phyloP scores from a whole-genome alignment of 2,888 invertebrate genomes.

The Platynereis dumerilii region DNA sequence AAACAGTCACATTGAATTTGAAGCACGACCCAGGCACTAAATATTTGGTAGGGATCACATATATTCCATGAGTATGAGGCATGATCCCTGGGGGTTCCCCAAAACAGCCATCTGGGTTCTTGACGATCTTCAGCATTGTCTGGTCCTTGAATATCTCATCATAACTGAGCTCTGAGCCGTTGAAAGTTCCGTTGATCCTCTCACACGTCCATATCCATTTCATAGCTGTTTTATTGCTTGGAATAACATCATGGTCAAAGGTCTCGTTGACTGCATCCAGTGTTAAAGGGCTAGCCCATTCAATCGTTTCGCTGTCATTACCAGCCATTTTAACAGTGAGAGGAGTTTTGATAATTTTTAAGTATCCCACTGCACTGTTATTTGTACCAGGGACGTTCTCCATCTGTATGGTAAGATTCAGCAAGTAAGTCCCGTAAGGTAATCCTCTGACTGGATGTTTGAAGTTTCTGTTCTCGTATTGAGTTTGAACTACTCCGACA shows the following conservation, averaged over 20 bases:
- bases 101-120: background rate
- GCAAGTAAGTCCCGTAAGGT: background rate
- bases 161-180: background rate
- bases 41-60: background rate
- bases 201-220: background rate
- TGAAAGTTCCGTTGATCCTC: background rate
- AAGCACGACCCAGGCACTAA: background rate
- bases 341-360: slow-evolving; percentile 3
- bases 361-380: background rate
- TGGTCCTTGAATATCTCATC: background rate
- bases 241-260: background rate
- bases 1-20: background rate
- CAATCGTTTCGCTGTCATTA: background rate
- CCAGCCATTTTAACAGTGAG: background rate
- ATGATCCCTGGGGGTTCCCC: background rate
- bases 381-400: background rate
- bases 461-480: background rate
- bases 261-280: background rate
- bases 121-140: background rate
- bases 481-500: background rate
- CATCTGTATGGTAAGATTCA: background rate
- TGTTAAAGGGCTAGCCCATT: background rate
- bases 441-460: background rate
- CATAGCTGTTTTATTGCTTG: background rate
- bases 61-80: background rate